Conservation (phyloP, 1,140 invertebrate genomes). For the Aphelenchoides avenae region DNA sequence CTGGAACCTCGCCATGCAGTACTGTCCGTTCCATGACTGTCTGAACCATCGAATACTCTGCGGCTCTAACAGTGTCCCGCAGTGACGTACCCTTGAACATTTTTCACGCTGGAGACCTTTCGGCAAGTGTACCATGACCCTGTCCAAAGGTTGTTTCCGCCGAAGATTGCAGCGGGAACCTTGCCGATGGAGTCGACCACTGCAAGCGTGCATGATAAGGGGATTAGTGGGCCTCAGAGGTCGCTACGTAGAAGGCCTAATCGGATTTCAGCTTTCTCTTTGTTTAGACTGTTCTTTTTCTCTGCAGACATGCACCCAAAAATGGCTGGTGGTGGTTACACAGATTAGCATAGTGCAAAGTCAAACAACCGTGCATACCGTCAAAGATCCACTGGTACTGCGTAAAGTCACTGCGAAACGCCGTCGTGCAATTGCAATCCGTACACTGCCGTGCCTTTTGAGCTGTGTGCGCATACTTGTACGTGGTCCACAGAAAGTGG, state of each 20-base stretch:
- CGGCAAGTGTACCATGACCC: constrained; percentile 57
- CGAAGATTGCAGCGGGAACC: constrained; percentile 50
- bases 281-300: too few species aligned
- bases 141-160: constrained; percentile 56
- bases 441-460: constrained; percentile 43
- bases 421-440: constrained; percentile 49
- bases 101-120: constrained; percentile 53
- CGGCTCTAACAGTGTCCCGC: background rate
- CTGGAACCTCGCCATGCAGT: constrained; percentile 56
- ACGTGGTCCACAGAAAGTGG: constrained; percentile 55
- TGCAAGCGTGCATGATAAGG: constrained; percentile 27
- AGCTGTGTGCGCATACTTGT: constrained; percentile 54
- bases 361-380: constrained; percentile 36
- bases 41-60: constrained; percentile 28
- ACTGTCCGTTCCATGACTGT: constrained; percentile 55
- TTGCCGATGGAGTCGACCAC: constrained; percentile 58
- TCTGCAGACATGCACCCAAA: too few species aligned
- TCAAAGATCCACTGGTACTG: constrained; percentile 58
- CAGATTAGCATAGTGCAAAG: too few species aligned
- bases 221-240: too few species aligned
- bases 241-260: too few species aligned
- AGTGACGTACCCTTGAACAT: constrained; percentile 49
- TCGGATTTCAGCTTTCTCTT: too few species aligned
- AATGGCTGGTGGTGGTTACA: too few species aligned
- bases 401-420: constrained; percentile 41